Evolutionary conservation across 2,888 invertebrate species (phyloP).

Genomic region (Sclerodermus sp.): DNA sequence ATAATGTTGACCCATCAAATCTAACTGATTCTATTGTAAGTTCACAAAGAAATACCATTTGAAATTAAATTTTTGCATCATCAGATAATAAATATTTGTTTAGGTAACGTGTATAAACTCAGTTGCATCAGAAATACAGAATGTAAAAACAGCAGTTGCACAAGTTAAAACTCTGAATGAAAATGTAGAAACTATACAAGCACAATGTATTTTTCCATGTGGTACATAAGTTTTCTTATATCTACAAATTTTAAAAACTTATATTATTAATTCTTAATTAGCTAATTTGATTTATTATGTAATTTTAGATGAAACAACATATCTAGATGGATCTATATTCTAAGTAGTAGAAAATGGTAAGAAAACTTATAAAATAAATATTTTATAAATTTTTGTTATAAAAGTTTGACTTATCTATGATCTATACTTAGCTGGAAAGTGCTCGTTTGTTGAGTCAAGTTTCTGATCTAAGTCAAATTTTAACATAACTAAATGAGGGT

Average conservation of each 20-base stretch:
- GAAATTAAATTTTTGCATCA: constrained; percentile 3
- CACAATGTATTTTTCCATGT: constrained; percentile 6
- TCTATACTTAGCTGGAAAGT: constrained; percentile 6
- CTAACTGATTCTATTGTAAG: constrained; percentile 20
- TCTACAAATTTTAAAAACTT: not conserved
- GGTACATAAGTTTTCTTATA: constrained; percentile 16
- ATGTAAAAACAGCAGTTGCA: constrained; percentile 20
- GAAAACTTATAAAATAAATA: constrained; percentile 10
- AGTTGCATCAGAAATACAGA: constrained; percentile 21
- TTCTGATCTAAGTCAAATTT: constrained; percentile 42
- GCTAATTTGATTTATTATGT: not conserved
- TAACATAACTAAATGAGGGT: constrained; percentile 42
- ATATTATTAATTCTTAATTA: not conserved
- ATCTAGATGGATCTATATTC: too few relatives aligned
- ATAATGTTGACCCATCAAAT: constrained; percentile 11
- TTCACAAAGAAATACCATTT: too few relatives aligned
- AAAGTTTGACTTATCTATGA: not conserved
- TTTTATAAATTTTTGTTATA: constrained; percentile 10
- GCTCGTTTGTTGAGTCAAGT: constrained; percentile 21
- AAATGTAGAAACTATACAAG: constrained; percentile 21
- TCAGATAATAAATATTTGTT: constrained; percentile 5
- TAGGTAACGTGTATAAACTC: constrained; percentile 14
- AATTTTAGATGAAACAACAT: too few relatives aligned
- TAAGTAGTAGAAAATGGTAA: not conserved
- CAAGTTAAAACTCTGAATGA: constrained; percentile 28